Conservation (phyloP, 1,140 invertebrate genomes). For the Tenebrio molitor region DNA sequence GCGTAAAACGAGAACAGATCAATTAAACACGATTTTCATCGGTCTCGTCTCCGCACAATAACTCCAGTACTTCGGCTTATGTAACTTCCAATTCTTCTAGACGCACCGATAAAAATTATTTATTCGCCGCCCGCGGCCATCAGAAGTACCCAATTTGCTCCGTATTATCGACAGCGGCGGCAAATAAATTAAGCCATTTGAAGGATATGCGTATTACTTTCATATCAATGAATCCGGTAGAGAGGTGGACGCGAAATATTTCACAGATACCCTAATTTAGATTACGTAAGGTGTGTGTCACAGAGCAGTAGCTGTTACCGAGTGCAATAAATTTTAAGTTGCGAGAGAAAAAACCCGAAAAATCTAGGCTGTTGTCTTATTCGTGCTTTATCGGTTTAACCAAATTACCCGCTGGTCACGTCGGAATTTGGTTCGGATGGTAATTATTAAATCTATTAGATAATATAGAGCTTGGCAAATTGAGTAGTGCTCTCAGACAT, state of each 20-base stretch:
- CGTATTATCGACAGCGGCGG: neutral
- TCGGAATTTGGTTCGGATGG: too few relatives aligned
- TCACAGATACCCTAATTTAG: neutral
- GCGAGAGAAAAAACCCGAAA: neutral
- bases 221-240: slow-evolving; percentile 21
- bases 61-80: neutral
- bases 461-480: too few relatives aligned
- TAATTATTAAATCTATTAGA: too few relatives aligned
- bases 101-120: slow-evolving; percentile 8
- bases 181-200: slow-evolving; percentile 31
- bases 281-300: neutral
- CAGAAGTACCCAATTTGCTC: slow-evolving; percentile 18
- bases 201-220: slow-evolving; percentile 32
- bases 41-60: slow-evolving; percentile 5
- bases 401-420: neutral
- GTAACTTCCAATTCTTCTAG: slow-evolving; percentile 25
- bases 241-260: neutral
- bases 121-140: neutral
- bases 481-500: too few relatives aligned
- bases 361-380: neutral
- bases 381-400: neutral
- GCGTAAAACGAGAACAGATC: slow-evolving; percentile 16
- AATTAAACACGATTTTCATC: slow-evolving; percentile 6
- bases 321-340: slow-evolving; percentile 1
- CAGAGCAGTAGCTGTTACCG: neutral